Evolutionary conservation across 35 echinoderm and acorn worm species (phyloP).

Genomic region (Heliocidaris erythrogramma): DNA sequence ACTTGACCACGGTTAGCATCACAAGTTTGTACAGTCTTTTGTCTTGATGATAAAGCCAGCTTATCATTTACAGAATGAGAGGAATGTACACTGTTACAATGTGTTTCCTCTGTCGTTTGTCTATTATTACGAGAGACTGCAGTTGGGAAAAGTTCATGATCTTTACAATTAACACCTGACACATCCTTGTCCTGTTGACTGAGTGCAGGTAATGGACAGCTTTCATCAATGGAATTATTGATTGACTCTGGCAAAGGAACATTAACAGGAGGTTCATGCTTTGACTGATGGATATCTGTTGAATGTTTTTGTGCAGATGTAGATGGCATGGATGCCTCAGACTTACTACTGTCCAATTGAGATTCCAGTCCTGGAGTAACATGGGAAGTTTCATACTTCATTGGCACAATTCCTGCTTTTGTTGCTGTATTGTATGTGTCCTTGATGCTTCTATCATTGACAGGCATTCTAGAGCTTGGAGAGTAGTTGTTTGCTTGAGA

Average conservation of each 20-base stretch:
- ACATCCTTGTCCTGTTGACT: neutral
- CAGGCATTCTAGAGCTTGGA: neutral
- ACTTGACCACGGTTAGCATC: neutral
- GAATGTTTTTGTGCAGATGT: neutral
- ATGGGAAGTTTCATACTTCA: neutral
- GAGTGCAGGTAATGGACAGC: neutral
- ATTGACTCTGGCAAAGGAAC: neutral
- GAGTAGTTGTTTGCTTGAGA: neutral
- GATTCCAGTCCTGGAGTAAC: neutral
- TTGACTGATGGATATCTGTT: neutral
- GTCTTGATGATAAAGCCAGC: neutral
- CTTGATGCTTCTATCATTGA: neutral
- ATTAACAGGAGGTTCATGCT: neutral
- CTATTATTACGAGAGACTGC: neutral
- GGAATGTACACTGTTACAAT: neutral
- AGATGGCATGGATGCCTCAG: neutral
- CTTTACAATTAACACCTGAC: neutral
- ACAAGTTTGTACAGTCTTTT: neutral
- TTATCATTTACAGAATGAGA: neutral
- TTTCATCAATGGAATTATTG: neutral
- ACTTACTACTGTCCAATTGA: neutral
- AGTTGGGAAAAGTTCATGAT: neutral
- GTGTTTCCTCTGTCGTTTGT: neutral
- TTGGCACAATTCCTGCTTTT: neutral
- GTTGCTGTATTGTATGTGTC: neutral